Evolutionary conservation across 2,797 vertebrate genomes (phyloP), one percentile per base, ranked within the genome.

Genomic region (Podarcis siculus): DNA sequence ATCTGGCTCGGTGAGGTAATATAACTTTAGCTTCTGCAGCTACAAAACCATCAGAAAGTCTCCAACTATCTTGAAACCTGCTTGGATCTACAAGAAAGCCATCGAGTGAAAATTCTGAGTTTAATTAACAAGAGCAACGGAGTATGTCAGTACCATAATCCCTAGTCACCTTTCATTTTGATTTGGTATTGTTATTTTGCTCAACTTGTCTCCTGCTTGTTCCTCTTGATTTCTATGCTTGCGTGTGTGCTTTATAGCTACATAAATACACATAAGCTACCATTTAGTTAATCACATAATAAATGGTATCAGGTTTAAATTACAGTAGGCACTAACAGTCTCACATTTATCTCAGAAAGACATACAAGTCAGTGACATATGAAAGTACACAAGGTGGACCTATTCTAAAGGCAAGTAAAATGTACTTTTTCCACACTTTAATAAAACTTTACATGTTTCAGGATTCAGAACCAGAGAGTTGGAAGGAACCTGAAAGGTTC

Each of bases 11-110:
- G 95, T 99, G 99, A 39, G 98, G 98, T 88, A 99, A 97, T 94
- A 99, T 96, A 77, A 98, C 98, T 98, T 99, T 99, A 95, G 99
- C 98, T 95, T 99, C 99, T 93, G 98, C 98, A 94, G 98, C 98
- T 95, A 99, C 97, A 96, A 99, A 99, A 79, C 98, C 99, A 95
- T 99, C 99, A 32, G 98, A 98, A 79, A 99, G 98, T 90, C 98
- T 98, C 99, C 99, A 99, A 90, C 97, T 98, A 94, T 99, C 99
- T 94, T 99, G 99, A 96, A 99, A 99, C 90, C 98, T 97, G 91
- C 98, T 97, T 27, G 99, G 98, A 96, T 99, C 99, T 99, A 91
- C 27, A 95, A 84, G 75, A 92, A 91, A 93, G 90, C 87, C 19
- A 77, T 0, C 27, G 39, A 67, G 27, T 81, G 19, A 37, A 76